Evolutionary conservation across 2,888 invertebrate genomes (phyloP).

Genomic region (Netelia virgata): DNA sequence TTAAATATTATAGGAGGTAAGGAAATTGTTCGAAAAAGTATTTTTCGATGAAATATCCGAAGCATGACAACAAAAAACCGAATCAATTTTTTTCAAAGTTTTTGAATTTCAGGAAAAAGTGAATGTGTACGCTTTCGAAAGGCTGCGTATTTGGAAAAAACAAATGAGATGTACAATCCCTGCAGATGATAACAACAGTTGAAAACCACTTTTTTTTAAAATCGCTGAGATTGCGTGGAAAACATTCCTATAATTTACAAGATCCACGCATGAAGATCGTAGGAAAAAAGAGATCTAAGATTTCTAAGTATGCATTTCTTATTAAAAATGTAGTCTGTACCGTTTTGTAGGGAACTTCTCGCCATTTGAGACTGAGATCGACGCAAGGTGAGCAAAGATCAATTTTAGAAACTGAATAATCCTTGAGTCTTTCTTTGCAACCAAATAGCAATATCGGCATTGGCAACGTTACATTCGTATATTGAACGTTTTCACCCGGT

Average conservation of each 20-base stretch:
- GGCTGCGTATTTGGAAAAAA: too few relatives aligned
- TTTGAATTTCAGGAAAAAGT: too few relatives aligned
- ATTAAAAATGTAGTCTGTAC: constrained; percentile 68
- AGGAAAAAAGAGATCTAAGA: neutral
- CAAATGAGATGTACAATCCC: too few relatives aligned
- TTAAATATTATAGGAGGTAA: neutral
- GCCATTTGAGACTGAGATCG: constrained; percentile 77
- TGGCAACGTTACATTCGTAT: constrained; percentile 74
- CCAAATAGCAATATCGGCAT: constrained; percentile 78
- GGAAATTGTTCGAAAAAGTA: neutral
- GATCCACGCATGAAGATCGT: neutral
- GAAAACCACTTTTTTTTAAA: too few relatives aligned
- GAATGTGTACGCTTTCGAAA: too few relatives aligned
- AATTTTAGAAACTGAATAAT: constrained; percentile 77
- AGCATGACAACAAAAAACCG: too few relatives aligned
- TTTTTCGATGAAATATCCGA: too few relatives aligned
- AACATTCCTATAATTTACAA: too few relatives aligned
- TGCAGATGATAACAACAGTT: too few relatives aligned
- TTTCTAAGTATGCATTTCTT: neutral
- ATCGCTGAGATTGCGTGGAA: too few relatives aligned
- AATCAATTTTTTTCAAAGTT: too few relatives aligned
- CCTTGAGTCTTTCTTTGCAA: constrained; percentile 76
- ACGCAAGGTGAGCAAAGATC: constrained; percentile 79
- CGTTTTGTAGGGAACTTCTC: constrained; percentile 77
- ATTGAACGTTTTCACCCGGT: constrained; percentile 72